phyloP scores from a whole-genome alignment of 2,888 invertebrate genomes.

The Lasius platythorax region DNA sequence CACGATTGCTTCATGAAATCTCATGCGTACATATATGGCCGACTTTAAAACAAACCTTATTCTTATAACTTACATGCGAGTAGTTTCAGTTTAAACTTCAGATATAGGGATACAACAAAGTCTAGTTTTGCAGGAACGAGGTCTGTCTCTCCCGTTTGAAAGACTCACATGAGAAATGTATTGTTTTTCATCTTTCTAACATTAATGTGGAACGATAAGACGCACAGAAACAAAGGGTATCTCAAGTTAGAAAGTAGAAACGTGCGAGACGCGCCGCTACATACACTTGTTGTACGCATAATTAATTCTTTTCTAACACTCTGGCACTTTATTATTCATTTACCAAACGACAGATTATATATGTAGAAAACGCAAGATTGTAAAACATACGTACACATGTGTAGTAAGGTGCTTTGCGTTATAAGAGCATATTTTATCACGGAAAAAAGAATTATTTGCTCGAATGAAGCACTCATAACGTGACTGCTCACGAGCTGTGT shows the following conservation, averaged over 20 bases:
- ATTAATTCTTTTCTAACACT: conserved; percentile 34
- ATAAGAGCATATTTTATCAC: neutral
- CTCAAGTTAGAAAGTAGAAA: conserved; percentile 49
- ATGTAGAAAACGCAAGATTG: neutral
- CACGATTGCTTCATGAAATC: neutral
- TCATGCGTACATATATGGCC: neutral
- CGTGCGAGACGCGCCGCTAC: conserved; percentile 14
- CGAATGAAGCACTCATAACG: neutral
- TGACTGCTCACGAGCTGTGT: neutral
- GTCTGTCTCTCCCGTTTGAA: neutral
- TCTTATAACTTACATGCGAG: neutral
- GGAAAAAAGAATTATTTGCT: neutral
- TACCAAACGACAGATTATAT: neutral
- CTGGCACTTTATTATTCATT: neutral
- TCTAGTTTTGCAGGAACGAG: conserved; percentile 15
- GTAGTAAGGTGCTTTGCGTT: neutral
- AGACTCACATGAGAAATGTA: conserved; percentile 19
- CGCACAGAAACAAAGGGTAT: conserved; percentile 29
- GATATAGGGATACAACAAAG: neutral
- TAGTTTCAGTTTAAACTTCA: neutral
- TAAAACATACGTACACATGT: neutral
- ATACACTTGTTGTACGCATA: neutral
- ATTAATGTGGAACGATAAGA: conserved; percentile 25
- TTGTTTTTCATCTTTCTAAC: conserved; percentile 30
- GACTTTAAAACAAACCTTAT: neutral